Conservation (phyloP, 2,113 vertebrate species). For the Triplophysa dalaica region DNA sequence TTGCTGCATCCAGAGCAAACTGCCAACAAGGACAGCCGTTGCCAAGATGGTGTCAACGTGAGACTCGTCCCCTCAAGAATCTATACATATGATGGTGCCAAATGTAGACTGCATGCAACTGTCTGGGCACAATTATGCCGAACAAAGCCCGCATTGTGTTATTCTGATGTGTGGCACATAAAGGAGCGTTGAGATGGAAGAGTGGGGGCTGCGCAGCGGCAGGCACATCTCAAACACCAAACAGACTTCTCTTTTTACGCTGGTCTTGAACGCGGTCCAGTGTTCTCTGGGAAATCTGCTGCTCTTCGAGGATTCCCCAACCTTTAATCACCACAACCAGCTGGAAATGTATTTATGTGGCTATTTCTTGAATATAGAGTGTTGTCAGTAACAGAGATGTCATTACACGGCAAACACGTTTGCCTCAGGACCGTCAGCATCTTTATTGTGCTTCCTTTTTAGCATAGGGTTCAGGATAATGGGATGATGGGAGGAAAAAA, state of each 20-base stretch:
- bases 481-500: not conserved
- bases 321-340: not conserved
- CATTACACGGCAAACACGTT: not conserved
- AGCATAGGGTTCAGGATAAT: not conserved
- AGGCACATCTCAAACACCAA: slow-evolving; percentile 14
- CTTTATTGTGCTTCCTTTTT: not conserved
- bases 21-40: slow-evolving; percentile 18
- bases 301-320: not conserved
- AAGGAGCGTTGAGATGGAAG: slow-evolving; percentile 53
- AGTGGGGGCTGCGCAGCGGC: slow-evolving; percentile 35
- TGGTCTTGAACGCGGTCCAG: not conserved
- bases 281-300: not conserved
- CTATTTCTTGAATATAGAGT: not conserved
- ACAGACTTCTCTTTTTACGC: not conserved
- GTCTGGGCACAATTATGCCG: slow-evolving; percentile 70
- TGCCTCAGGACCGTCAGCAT: not conserved
- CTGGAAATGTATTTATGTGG: not conserved
- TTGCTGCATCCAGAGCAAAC: not conserved
- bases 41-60: slow-evolving; percentile 62
- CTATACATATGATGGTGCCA: slow-evolving; percentile 50
- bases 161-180: slow-evolving; percentile 48
- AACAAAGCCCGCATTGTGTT: slow-evolving; percentile 73
- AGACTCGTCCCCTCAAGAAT: slow-evolving; percentile 5
- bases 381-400: slow-evolving; percentile 3
- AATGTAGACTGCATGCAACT: slow-evolving; percentile 55